Conservation (phyloP, 2,888 invertebrate species). For the Pyrgus malvae region DNA sequence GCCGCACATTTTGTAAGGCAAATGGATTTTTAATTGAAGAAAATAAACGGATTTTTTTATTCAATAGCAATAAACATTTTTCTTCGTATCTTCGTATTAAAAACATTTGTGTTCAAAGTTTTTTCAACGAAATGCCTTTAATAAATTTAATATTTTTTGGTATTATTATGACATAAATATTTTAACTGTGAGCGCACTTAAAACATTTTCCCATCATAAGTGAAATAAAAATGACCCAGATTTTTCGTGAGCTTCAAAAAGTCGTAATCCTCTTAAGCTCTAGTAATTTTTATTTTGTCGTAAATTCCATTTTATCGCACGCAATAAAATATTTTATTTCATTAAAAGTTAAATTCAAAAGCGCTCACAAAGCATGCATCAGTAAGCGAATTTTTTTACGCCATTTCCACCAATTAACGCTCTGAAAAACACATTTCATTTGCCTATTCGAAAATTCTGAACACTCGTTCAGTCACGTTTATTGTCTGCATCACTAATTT, state of each 20-base stretch:
- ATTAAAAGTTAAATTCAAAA: constrained; percentile 15
- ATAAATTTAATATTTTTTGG: no score
- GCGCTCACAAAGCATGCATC: constrained; percentile 8
- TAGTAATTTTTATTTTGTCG: neutral
- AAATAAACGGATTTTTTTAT: constrained; percentile 17
- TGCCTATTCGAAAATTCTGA: constrained; percentile 16
- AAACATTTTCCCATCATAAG: no score
- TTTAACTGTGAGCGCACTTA: no score
- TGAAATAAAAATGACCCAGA: no score
- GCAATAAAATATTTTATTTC: constrained; percentile 18
- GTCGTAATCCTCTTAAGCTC: neutral
- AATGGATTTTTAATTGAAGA: constrained; percentile 24
- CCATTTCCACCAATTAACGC: constrained; percentile 22
- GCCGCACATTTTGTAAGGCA: constrained; percentile 1
- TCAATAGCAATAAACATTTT: neutral
- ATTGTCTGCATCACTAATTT: constrained; percentile 15
- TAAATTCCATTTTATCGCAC: constrained; percentile 6
- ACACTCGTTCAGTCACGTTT: constrained; percentile 11
- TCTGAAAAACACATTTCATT: constrained; percentile 14
- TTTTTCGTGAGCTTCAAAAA: no score
- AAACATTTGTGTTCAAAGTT: no score
- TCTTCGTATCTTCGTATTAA: no score
- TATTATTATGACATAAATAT: no score
- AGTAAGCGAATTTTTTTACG: constrained; percentile 9
- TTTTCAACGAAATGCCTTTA: no score